A percentile compares a stretch with the other conserved stretches of the same genome.
Conservation (phyloP, 2,797 vertebrate species). For the Chanos chanos region DNA sequence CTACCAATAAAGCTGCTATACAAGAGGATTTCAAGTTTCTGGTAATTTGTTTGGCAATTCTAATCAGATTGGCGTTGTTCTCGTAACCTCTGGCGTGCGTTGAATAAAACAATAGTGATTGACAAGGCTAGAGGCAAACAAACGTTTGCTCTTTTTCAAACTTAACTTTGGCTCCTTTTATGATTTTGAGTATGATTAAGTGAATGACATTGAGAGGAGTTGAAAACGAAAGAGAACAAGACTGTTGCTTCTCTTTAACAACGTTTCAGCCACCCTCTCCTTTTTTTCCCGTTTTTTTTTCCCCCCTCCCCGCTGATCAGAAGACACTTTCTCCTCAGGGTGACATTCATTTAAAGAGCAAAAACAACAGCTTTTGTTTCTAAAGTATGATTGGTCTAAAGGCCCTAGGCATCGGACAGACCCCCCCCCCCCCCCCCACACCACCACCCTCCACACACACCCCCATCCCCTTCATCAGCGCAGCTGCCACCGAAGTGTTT, state of each 20-base stretch:
- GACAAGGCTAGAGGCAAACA: no score
- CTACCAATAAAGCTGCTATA: not conserved
- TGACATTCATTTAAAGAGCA: constrained; percentile 24
- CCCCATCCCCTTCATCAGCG: constrained; percentile 35
- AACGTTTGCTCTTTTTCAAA: no score
- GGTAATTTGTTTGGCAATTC: constrained; percentile 1
- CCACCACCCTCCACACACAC: constrained; percentile 40
- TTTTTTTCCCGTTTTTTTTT: not conserved
- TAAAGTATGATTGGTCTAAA: constrained; percentile 27
- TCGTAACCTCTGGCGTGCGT: not conserved
- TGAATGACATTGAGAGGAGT: no score
- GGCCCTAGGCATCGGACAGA: constrained; percentile 30
- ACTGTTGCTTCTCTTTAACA: not conserved
- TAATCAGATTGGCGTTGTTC: not conserved
- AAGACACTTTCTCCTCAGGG: constrained; percentile 22
- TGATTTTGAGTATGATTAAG: no score
- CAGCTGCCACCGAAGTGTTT: constrained; percentile 46
- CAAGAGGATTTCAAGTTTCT: not conserved
- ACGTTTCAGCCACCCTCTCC: not conserved
- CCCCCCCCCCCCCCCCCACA: constrained; percentile 44
- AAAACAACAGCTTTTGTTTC: constrained; percentile 27
- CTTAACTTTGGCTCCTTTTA: no score
- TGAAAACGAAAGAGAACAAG: not conserved
- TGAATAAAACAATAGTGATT: no score
- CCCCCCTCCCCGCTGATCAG: not conserved